Percentiles rank a stretch among this genome's conserved stretches.
phyloP scores from a whole-genome alignment of 2,797 vertebrate genomes.

The Arnoldichthys spilopterus region DNA sequence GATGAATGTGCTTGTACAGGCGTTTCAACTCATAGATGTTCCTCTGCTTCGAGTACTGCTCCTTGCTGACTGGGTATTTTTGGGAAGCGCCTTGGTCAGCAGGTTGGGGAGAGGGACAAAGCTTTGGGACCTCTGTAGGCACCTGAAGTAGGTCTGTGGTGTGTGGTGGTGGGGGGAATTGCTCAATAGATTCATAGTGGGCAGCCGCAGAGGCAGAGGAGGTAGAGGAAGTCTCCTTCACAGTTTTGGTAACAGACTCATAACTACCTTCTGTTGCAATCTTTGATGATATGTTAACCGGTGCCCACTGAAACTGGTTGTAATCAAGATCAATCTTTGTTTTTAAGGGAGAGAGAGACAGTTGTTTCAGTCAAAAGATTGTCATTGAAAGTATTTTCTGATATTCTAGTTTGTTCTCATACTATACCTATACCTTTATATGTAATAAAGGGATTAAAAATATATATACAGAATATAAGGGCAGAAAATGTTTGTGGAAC shows the following conservation, averaged over 20 bases:
- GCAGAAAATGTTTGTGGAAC: neutral
- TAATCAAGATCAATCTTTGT: constrained; percentile 83
- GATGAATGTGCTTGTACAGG: constrained; percentile 87
- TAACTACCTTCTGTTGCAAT: constrained; percentile 68
- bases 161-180: constrained; percentile 78
- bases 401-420: neutral
- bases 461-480: neutral
- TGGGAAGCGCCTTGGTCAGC: constrained; percentile 59
- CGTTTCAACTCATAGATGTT: constrained; percentile 86
- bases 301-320: constrained; percentile 82
- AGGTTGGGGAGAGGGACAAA: constrained; percentile 72
- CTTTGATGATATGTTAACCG: constrained; percentile 74
- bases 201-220: constrained; percentile 59
- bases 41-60: constrained; percentile 84
- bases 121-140: constrained; percentile 68
- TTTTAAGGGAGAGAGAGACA: constrained; percentile 62
- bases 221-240: constrained; percentile 57
- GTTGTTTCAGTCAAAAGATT: constrained; percentile 43
- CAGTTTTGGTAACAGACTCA: constrained; percentile 62
- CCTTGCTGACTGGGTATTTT: constrained; percentile 72
- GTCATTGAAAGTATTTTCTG: neutral
- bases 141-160: constrained; percentile 71
- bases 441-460: neutral
- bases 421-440: neutral
- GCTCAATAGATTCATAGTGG: constrained; percentile 69